phyloP scores from a whole-genome alignment of 2,113 vertebrate genomes.

The Oenanthe melanoleuca region DNA sequence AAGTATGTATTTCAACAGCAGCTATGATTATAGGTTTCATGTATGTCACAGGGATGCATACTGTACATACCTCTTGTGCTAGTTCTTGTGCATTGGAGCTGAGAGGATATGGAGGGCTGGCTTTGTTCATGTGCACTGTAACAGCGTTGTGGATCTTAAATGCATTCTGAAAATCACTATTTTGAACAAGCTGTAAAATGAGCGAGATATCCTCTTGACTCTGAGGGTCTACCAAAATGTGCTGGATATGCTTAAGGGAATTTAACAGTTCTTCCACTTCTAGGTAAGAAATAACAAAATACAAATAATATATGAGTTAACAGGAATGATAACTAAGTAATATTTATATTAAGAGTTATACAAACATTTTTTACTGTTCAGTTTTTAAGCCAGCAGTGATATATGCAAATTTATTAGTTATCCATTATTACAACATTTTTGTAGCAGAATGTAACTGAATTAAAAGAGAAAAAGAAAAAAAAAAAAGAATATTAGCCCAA shows the following conservation, averaged over 20 bases:
- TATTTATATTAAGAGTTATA: neutral
- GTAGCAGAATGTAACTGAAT: neutral
- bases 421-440: neutral
- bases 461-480: neutral
- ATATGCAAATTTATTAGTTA: neutral
- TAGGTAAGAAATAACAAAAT: slow-evolving; percentile 71
- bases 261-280: slow-evolving; percentile 88
- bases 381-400: neutral
- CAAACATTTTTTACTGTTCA: fast-evolving
- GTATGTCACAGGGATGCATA: neutral
- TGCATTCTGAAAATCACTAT: slow-evolving; percentile 89
- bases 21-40: slow-evolving; percentile 33
- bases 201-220: slow-evolving; percentile 91
- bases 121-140: slow-evolving; percentile 85
- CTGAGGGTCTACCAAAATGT: slow-evolving; percentile 86
- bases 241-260: slow-evolving; percentile 86
- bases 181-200: slow-evolving; percentile 86
- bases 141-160: slow-evolving; percentile 89
- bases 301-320: slow-evolving; percentile 36
- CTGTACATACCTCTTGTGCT: slow-evolving; percentile 89
- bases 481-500: neutral
- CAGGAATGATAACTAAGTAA: neutral
- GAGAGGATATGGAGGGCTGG: slow-evolving; percentile 88
- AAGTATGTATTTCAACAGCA: slow-evolving; percentile 1
- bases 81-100: slow-evolving; percentile 87